Percentiles rank a stretch among this genome's conserved stretches.
Conservation (phyloP, 1,140 invertebrate genomes). For the Tenebrio molitor region DNA sequence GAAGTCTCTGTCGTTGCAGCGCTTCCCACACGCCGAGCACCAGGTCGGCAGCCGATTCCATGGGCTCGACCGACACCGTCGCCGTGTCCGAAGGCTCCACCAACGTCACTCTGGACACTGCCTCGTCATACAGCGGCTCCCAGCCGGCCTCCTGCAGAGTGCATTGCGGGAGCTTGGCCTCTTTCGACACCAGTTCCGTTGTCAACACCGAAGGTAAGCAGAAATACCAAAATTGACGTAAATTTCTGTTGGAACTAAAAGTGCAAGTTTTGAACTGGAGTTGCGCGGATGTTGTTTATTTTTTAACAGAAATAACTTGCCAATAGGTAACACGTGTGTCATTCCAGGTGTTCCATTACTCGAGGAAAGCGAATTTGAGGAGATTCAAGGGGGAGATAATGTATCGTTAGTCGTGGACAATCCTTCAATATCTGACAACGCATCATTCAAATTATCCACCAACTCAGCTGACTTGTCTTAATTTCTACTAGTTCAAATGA, state of each 20-base stretch:
- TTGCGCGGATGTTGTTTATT: too few species aligned
- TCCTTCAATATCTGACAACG: slow-evolving; percentile 60
- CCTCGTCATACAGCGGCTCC: slow-evolving; percentile 67
- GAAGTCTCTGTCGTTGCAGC: slow-evolving; percentile 50
- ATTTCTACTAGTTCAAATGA: slow-evolving; percentile 9
- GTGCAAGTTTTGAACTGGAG: not conserved
- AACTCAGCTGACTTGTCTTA: slow-evolving; percentile 29
- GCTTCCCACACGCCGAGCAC: slow-evolving; percentile 63
- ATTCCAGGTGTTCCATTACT: slow-evolving; percentile 63
- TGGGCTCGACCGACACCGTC: slow-evolving; percentile 69
- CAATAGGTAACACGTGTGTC: too few species aligned
- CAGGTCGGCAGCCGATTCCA: slow-evolving; percentile 64
- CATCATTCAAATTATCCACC: slow-evolving; percentile 55
- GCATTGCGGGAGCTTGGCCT: slow-evolving; percentile 68
- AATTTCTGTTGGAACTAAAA: too few species aligned
- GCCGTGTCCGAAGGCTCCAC: slow-evolving; percentile 67
- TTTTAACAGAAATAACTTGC: too few species aligned
- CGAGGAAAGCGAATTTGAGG: slow-evolving; percentile 65
- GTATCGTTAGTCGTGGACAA: slow-evolving; percentile 59
- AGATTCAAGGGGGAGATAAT: slow-evolving; percentile 57
- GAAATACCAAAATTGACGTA: too few species aligned
- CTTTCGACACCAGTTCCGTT: slow-evolving; percentile 69
- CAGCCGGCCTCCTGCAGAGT: slow-evolving; percentile 68
- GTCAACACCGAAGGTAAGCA: slow-evolving; percentile 69
- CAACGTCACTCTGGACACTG: slow-evolving; percentile 68